Conservation (phyloP, 2,797 vertebrate genomes). For the Bovichtus variegatus region DNA sequence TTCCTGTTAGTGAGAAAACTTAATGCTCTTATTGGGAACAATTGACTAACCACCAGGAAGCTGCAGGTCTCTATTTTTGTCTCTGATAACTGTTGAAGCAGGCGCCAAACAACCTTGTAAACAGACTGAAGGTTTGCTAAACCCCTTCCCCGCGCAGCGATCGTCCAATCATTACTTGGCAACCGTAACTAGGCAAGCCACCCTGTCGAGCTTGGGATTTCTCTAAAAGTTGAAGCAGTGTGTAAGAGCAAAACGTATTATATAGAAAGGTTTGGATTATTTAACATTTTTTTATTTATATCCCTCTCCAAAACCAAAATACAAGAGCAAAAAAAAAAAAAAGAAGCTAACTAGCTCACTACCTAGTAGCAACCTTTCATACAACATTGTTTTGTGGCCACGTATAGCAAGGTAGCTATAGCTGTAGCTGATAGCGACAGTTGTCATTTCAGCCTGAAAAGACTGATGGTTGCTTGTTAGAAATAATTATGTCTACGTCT, state of each 20-base stretch:
- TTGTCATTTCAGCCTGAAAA: not conserved
- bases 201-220: not conserved
- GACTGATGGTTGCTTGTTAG: not conserved
- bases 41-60: conserved; percentile 24
- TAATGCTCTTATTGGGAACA: conserved; percentile 24
- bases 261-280: not conserved
- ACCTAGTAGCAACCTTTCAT: too few relatives aligned
- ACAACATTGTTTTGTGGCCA: too few relatives aligned
- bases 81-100: conserved; percentile 30
- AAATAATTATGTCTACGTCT: too few relatives aligned
- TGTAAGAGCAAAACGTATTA: not conserved
- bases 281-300: not conserved
- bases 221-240: not conserved
- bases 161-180: conserved; percentile 4
- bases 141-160: not conserved
- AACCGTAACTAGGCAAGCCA: not conserved
- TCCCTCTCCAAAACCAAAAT: not conserved
- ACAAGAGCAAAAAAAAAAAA: not conserved
- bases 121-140: conserved; percentile 4
- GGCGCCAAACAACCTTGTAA: conserved; percentile 3
- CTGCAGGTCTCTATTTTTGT: conserved; percentile 29
- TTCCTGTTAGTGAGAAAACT: conserved; percentile 17
- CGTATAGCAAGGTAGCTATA: too few relatives aligned
- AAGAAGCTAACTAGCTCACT: too few relatives aligned
- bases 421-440: not conserved